Base-by-base conservation (phyloP, 2,888 invertebrate species). In the Poecilus cupreus region DNA sequence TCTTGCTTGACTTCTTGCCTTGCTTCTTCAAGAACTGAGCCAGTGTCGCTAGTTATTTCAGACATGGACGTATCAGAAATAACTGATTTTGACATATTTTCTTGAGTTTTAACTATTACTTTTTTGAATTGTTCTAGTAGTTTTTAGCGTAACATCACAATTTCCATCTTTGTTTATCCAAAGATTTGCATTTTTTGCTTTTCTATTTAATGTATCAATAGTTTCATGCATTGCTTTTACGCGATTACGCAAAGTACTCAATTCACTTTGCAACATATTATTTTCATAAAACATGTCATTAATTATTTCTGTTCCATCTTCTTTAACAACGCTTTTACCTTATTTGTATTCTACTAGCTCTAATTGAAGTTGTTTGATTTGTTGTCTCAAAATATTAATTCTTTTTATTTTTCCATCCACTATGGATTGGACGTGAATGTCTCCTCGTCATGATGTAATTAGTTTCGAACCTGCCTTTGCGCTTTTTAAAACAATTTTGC, bases 271-370 rank as follows among this genome's bases (percentile, higher is more conserved):
- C 0, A 98, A 91, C 93, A 98, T 95, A 22, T 94, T 95, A 89
- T 98, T 98, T 90, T 99, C 99, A 87, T 97, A 96, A 87, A 95
- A 97, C 89, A 98, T 96, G 88, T 99, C 99, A 85, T 97, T 98
- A 85, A 97, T 93, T 39, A 94, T 92, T 86, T 96, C 95, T 83
- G 93, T 93, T 2, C 98, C 98, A 88, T 97, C 97, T 85, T 94
- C 94, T 82, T 95, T 94, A 49, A 97, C 92, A 11, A 96, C 91
- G 82, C 97, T 92, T 91, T 97, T 97, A 82, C 98, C 98, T 96
- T 97, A 97, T 90, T 97, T 97, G 87, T 96, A 98, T 87, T 98
- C 98, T 82, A 96, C 91, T 68, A 99, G 90, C 88, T 99, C 98
- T 46, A 97, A 89, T 88, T 98, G 97, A 81, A 99, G 89, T 83